These are phyloP conservation scores for Drosophila quadrilineata DNA, from an alignment of 1,140 invertebrate genomes.

Conservation along the genomic window DNA sequence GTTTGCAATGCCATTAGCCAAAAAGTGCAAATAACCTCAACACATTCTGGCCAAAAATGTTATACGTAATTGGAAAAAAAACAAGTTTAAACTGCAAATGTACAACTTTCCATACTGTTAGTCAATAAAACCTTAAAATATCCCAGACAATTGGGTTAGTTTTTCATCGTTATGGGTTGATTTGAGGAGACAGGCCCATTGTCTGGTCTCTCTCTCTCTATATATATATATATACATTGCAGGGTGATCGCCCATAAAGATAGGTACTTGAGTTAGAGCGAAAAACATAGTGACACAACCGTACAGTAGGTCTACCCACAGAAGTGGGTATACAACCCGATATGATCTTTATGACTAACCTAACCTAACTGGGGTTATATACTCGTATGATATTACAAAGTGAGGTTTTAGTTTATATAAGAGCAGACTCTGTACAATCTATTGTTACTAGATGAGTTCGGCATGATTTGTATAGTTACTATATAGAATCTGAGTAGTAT, in stretches of 20 bases:
- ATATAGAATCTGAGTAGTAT: too few relatives aligned
- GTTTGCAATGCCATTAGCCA: slow-evolving; percentile 22
- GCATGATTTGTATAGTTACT: too few relatives aligned
- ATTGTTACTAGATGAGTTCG: too few relatives aligned
- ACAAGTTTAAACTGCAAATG: neutral
- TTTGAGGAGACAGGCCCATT: neutral
- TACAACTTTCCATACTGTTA: neutral
- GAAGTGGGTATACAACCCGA: neutral
- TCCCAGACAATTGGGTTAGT: neutral
- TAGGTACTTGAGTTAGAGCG: neutral
- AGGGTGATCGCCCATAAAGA: slow-evolving; percentile 5
- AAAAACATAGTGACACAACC: neutral
- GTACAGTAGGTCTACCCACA: too few relatives aligned
- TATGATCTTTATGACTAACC: neutral
- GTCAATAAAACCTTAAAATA: neutral
- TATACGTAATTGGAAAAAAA: neutral
- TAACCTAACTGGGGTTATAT: neutral
- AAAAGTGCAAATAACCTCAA: too few relatives aligned
- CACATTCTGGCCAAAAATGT: too few relatives aligned
- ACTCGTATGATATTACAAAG: too few relatives aligned
- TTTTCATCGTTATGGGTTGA: neutral
- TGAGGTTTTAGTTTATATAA: neutral
- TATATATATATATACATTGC: too few relatives aligned
- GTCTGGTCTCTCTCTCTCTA: too few relatives aligned
- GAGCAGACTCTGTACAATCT: neutral